A percentile compares a stretch with the other conserved stretches of the same genome.
phyloP scores from a whole-genome alignment of 2,888 invertebrate species.

The Brachyptera putata region DNA sequence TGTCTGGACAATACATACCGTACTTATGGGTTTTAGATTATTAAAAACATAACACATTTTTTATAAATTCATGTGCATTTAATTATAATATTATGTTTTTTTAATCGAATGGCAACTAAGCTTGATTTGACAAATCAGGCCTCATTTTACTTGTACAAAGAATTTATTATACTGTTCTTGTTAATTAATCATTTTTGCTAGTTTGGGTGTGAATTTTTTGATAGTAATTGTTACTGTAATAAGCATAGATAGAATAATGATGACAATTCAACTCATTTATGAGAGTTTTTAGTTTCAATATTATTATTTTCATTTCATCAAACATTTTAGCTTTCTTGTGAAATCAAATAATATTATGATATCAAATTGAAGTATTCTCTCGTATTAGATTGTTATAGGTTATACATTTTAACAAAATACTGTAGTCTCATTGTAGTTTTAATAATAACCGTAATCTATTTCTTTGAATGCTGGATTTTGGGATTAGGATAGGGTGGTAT shows the following conservation, averaged over 20 bases:
- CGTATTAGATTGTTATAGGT: no score
- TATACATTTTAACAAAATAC: no score
- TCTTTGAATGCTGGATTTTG: neutral
- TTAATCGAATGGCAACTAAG: constrained; percentile 1
- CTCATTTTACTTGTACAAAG: neutral
- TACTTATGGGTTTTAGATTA: constrained; percentile 1
- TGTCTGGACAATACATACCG: neutral
- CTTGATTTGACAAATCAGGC: neutral
- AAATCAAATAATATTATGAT: no score
- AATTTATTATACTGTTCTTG: neutral
- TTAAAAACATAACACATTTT: neutral
- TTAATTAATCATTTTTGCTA: neutral
- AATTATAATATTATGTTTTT: neutral
- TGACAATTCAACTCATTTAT: no score
- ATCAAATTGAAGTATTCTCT: no score
- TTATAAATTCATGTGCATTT: neutral
- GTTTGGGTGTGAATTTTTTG: neutral
- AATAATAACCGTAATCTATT: no score
- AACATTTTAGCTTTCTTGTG: no score
- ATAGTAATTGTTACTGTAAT: no score
- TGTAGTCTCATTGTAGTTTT: no score
- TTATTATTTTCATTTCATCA: no score
- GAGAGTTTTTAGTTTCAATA: no score
- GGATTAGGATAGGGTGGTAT: neutral
- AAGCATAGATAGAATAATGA: no score